These are phyloP conservation scores for Corapipo altera DNA, from an alignment of 2,113 vertebrate genomes.

Conservation along the genomic window DNA sequence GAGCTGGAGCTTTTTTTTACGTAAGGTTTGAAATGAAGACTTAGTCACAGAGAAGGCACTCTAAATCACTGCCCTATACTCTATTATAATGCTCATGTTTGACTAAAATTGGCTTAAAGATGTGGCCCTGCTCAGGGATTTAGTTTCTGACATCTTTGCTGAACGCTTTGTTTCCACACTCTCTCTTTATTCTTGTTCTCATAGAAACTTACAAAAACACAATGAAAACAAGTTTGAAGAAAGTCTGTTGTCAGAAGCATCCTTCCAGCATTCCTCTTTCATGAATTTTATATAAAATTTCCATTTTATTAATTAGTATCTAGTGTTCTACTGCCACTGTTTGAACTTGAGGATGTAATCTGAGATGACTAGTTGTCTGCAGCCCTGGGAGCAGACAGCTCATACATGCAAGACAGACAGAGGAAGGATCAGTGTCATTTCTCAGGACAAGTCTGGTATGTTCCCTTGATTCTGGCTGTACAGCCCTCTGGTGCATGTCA, in stretches of 20 bases:
- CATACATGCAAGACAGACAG: not conserved
- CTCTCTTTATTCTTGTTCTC: not conserved
- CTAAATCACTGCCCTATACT: not conserved
- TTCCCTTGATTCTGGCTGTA: not conserved
- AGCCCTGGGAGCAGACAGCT: not conserved
- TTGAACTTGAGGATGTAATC: not conserved
- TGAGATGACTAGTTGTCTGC: not conserved
- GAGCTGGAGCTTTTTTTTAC: not conserved
- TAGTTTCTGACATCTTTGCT: not conserved
- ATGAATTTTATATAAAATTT: not conserved
- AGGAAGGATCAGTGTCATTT: not conserved
- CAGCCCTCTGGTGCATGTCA: not conserved
- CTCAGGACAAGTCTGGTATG: not conserved
- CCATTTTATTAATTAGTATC: constrained; percentile 20
- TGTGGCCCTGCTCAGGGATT: not conserved
- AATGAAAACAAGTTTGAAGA: not conserved
- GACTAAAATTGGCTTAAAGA: not conserved
- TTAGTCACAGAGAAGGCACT: not conserved
- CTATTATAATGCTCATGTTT: not conserved
- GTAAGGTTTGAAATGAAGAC: not conserved
- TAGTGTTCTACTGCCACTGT: not conserved
- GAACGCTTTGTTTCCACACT: not conserved
- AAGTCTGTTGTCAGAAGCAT: not conserved
- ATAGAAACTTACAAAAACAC: not conserved
- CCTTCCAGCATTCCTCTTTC: not conserved